Conservation (phyloP, 1,140 invertebrate genomes). For the Heterodera carotae region DNA sequence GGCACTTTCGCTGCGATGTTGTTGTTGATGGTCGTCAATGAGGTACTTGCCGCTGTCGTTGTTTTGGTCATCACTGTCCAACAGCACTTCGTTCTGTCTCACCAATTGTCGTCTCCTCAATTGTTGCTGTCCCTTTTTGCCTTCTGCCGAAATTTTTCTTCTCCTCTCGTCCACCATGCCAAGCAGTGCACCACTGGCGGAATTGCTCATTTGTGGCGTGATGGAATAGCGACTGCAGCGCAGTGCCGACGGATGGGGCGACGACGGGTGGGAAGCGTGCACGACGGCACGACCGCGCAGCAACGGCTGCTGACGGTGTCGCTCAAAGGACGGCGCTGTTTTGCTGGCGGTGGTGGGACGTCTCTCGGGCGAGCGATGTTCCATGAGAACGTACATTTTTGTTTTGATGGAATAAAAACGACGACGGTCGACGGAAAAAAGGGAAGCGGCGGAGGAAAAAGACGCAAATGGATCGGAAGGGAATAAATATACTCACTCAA, state of each 20-base stretch:
- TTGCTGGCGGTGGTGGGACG: not conserved
- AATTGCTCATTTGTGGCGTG: not conserved
- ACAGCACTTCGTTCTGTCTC: not conserved
- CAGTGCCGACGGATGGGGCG: constrained; percentile 13
- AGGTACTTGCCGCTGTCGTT: too few species aligned
- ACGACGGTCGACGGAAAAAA: not conserved
- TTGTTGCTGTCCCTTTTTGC: constrained; percentile 8
- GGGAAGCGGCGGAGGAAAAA: not conserved
- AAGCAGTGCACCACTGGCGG: not conserved
- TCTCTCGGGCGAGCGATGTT: constrained; percentile 17
- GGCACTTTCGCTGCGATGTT: not conserved
- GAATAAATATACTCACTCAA: not conserved
- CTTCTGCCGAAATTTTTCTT: constrained; percentile 1
- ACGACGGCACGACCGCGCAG: constrained; percentile 18
- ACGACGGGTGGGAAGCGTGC: constrained; percentile 1
- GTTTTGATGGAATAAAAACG: not conserved
- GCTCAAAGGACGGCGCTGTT: constrained; percentile 8
- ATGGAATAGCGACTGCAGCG: constrained; percentile 18
- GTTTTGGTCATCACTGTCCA: not conserved
- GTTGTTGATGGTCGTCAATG: not conserved
- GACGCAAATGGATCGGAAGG: not conserved
- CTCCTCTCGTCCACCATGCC: constrained; percentile 7
- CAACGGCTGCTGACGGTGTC: constrained; percentile 15
- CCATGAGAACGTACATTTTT: constrained; percentile 34
- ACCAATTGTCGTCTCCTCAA: constrained; percentile 22